Percentiles rank a stretch among this genome's conserved stretches.
Evolutionary conservation across 2,797 vertebrate species (phyloP).

Genomic region (Hirundo rustica): DNA sequence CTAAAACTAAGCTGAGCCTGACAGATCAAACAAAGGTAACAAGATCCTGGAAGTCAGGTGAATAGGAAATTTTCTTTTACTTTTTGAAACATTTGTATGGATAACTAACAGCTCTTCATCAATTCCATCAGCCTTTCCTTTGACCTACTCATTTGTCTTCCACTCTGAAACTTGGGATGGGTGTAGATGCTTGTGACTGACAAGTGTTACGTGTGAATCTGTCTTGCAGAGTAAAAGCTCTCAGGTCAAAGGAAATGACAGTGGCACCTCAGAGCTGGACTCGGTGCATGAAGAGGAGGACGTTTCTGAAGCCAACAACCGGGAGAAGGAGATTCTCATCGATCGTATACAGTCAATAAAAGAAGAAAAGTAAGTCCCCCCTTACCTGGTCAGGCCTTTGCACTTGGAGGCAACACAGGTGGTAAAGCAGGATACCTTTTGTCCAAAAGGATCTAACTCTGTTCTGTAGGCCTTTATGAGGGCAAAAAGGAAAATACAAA

Average conservation of each 20-base stretch:
- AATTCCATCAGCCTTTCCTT: neutral
- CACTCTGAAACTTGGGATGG: neutral
- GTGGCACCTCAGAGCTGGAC: conserved; percentile 68
- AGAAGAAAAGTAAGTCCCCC: conserved; percentile 89
- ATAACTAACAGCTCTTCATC: conserved; percentile 25
- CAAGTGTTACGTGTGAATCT: neutral
- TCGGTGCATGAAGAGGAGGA: conserved; percentile 84
- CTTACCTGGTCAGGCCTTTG: neutral
- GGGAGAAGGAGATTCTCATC: conserved; percentile 85
- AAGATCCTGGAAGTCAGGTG: neutral
- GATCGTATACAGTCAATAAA: conserved; percentile 94
- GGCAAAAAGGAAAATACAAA: neutral
- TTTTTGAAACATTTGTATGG: neutral
- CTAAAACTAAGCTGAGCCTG: conserved; percentile 5
- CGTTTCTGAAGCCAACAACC: conserved; percentile 81
- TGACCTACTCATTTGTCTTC: neutral
- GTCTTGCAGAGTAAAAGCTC: conserved; percentile 74
- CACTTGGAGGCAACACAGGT: neutral
- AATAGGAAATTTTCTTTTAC: neutral
- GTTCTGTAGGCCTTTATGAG: neutral
- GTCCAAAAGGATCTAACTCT: neutral
- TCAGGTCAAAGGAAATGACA: conserved; percentile 13
- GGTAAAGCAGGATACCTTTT: neutral
- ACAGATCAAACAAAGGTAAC: neutral
- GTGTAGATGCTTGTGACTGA: neutral